These are phyloP conservation scores for Xestobium rufovillosum DNA, from an alignment of 2,888 invertebrate genomes.

Conservation along the genomic window DNA sequence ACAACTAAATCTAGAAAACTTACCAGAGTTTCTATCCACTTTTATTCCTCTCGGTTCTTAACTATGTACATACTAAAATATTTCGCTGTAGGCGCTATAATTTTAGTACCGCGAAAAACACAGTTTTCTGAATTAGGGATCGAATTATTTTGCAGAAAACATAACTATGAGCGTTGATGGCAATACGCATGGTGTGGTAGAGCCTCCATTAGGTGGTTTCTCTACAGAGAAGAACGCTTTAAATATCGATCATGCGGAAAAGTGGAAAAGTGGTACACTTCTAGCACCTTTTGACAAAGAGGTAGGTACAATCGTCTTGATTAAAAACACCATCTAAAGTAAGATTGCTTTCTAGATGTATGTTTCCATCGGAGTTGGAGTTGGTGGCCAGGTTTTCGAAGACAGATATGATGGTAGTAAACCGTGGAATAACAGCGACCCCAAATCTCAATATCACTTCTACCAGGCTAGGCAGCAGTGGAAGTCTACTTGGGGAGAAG, in stretches of 20 bases:
- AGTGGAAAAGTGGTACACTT: constrained; percentile 51
- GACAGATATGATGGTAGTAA: constrained; percentile 50
- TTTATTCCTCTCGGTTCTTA: too few relatives aligned
- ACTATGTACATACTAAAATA: too few relatives aligned
- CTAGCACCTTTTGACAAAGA: constrained; percentile 72
- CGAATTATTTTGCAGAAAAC: constrained; percentile 41
- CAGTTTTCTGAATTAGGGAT: too few relatives aligned
- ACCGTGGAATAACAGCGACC: constrained; percentile 66
- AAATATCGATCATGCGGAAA: constrained; percentile 40
- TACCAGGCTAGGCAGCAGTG: constrained; percentile 56
- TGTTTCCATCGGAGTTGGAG: constrained; percentile 66
- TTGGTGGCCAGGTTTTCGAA: constrained; percentile 69
- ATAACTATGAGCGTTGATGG: constrained; percentile 49
- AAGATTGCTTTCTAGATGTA: constrained; percentile 54
- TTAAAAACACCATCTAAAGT: background rate
- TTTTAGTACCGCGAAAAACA: constrained; percentile 1
- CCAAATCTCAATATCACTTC: constrained; percentile 60
- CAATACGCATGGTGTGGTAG: constrained; percentile 43
- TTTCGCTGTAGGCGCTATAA: too few relatives aligned
- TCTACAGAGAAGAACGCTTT: constrained; percentile 27
- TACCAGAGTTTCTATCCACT: too few relatives aligned
- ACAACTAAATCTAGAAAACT: too few relatives aligned
- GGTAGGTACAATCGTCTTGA: constrained; percentile 39
- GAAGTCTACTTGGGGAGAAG: constrained; percentile 58
- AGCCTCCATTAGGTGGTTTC: constrained; percentile 38